Conservation (phyloP, 2,113 vertebrate species). For the Sula dactylatra region DNA sequence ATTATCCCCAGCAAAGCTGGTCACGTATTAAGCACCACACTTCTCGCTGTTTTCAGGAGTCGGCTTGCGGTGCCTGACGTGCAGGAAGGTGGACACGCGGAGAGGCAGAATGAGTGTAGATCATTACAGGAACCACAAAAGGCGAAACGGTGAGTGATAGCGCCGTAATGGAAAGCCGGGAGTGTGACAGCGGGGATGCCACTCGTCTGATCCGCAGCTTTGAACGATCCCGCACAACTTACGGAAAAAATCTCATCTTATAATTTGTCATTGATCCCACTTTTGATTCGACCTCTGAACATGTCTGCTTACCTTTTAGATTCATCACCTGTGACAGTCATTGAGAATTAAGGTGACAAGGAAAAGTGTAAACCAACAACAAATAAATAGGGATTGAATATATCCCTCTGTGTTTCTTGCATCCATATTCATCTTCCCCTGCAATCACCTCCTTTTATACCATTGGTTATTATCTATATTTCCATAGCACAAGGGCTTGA, state of each 20-base stretch:
- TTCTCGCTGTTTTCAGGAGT: not conserved
- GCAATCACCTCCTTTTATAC: not conserved
- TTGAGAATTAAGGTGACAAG: not conserved
- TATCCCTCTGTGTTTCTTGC: not conserved
- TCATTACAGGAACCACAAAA: slow-evolving; percentile 26
- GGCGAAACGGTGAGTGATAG: not conserved
- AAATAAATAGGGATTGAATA: rapidly evolving
- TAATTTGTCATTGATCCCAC: not conserved
- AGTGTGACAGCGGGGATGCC: not conserved
- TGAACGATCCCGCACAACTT: not conserved
- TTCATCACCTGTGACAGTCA: not conserved
- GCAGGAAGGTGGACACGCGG: not conserved
- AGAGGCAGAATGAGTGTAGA: not conserved
- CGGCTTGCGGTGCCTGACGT: not conserved
- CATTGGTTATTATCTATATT: not conserved
- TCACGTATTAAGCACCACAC: not conserved
- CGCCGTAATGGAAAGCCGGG: not conserved
- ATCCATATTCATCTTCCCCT: not conserved
- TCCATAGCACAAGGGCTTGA: not conserved
- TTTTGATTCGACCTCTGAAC: not conserved
- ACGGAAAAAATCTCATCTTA: not conserved
- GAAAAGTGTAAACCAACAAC: not conserved
- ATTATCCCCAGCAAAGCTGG: not conserved
- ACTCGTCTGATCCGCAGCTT: not conserved
- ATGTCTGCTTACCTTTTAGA: not conserved